Evolutionary conservation across 2,797 vertebrate genomes (phyloP).

Genomic region (Pipistrellus pygmaeus): DNA sequence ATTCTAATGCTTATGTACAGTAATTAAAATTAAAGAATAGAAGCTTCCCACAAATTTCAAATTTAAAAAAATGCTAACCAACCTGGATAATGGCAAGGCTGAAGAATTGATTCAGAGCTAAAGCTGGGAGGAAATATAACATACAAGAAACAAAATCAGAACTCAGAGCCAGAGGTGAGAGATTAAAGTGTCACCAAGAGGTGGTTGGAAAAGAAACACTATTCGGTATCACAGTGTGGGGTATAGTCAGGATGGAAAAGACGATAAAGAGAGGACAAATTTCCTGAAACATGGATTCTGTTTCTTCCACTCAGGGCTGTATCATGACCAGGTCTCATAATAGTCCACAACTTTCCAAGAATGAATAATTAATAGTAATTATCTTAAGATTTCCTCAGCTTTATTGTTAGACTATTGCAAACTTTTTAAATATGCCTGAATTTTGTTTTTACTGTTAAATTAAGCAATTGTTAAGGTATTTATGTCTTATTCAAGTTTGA

Average conservation of each 20-base stretch:
- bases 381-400: neutral
- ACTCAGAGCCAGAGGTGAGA: neutral
- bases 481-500: neutral
- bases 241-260: neutral
- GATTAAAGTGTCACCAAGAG: neutral
- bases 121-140: neutral
- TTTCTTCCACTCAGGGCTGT: neutral
- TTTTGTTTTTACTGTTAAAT: neutral
- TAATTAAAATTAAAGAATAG: neutral
- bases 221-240: neutral
- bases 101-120: neutral
- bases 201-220: neutral
- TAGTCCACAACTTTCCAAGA: neutral
- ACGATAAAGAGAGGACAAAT: neutral
- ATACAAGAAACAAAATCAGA: neutral
- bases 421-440: neutral
- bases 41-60: neutral
- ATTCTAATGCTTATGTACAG: neutral
- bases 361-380: neutral
- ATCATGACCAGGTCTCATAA: neutral
- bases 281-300: neutral
- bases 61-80: neutral
- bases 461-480: neutral
- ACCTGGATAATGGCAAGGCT: neutral
- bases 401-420: neutral